phyloP scores from a whole-genome alignment of 2,888 invertebrate genomes.

The Chalcis sispes region DNA sequence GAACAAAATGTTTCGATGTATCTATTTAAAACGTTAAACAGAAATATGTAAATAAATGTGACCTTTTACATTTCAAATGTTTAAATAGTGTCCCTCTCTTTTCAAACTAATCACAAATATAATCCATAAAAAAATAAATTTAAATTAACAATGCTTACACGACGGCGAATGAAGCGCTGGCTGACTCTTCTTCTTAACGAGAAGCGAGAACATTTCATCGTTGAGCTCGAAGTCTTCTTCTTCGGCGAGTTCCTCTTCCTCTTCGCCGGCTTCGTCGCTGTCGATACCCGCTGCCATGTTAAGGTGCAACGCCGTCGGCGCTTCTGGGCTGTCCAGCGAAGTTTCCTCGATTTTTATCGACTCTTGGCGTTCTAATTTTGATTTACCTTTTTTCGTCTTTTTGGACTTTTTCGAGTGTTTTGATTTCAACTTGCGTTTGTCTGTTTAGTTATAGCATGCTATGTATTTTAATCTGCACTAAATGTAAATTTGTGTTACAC shows the following conservation, averaged over 20 bases:
- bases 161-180: constrained; percentile 55
- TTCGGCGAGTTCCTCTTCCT: constrained; percentile 67
- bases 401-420: constrained; percentile 65
- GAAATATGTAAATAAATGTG: not conserved
- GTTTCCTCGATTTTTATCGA: too few relatives aligned
- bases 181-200: constrained; percentile 63
- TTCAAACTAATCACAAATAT: not conserved
- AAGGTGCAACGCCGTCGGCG: constrained; percentile 24
- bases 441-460: not conserved
- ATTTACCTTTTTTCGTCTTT: constrained; percentile 67
- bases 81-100: too few relatives aligned
- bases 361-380: constrained; percentile 7
- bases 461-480: not conserved
- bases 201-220: constrained; percentile 14
- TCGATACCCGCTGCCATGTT: constrained; percentile 59
- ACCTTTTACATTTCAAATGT: not conserved
- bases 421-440: not conserved
- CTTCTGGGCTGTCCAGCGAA: constrained; percentile 10
- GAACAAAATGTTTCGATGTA: too few relatives aligned
- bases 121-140: not conserved
- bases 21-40: too few relatives aligned
- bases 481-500: constrained; percentile 35
- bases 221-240: constrained; percentile 4
- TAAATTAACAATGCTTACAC: constrained; percentile 6
- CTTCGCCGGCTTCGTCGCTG: constrained; percentile 71